These are phyloP conservation scores for Hydropotes inermis DNA, from an alignment of 2,113 vertebrate species.

Conservation along the genomic window DNA sequence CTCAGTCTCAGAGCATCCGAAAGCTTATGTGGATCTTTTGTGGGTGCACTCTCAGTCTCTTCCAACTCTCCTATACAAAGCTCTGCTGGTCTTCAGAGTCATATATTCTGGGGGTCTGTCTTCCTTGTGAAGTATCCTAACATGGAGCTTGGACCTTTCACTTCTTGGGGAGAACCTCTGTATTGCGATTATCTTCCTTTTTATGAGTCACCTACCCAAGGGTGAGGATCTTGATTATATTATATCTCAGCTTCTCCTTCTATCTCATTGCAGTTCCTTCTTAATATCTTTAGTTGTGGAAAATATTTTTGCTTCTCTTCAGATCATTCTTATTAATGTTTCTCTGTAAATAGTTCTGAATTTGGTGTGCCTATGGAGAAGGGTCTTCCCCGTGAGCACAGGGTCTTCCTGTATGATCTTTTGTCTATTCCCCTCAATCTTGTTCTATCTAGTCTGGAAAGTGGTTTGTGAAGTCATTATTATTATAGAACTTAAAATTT, in stretches of 20 bases:
- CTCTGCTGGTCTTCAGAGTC: neutral
- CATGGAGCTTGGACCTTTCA: neutral
- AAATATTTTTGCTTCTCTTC: neutral
- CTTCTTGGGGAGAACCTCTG: neutral
- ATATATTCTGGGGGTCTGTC: neutral
- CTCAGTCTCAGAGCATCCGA: neutral
- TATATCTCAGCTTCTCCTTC: neutral
- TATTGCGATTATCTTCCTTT: neutral
- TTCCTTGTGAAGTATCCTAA: neutral
- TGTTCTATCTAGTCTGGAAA: neutral
- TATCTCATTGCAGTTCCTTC: neutral
- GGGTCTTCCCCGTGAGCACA: neutral
- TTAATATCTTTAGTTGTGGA: neutral
- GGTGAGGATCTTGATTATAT: neutral
- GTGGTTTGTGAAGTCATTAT: neutral
- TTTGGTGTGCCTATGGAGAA: neutral
- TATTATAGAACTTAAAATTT: neutral
- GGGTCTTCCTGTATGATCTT: neutral
- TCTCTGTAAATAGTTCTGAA: neutral
- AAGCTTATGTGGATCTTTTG: neutral
- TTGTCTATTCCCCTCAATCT: neutral
- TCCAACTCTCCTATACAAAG: neutral
- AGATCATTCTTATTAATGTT: neutral
- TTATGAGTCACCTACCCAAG: neutral
- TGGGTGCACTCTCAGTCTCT: neutral